Base-by-base conservation (phyloP, 2,113 vertebrate species). In the Leptodactylus fuscus region DNA sequence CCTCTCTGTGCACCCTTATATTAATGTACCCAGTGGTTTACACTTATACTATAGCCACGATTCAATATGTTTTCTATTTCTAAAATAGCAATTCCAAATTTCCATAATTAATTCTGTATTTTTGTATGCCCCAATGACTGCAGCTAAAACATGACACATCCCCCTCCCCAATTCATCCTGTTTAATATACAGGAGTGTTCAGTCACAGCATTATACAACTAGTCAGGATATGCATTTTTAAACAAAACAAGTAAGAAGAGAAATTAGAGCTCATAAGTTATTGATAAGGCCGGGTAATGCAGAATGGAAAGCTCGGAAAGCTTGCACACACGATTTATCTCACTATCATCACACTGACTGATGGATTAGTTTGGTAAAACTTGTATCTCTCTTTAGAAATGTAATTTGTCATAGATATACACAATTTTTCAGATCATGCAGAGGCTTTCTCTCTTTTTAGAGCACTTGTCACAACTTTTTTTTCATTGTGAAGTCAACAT, bases 201-300 rank as follows among this genome's bases (percentile, higher is more conserved):
- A 90, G 90, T 88, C 91, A 89, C 93, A 91, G 90, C 91, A 91
- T 94, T 93, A 91, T 88, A 76, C 81, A 87, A 89, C 91, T 88
- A 89, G 90, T 89, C 89, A 88, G 93, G 92, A 87, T 91, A 92
- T 93, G 87, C 90, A 92, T 94, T 95, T 95, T 93, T 92, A 94
- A 95, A 93, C 91, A 91, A 95, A 77, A 90, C 88, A 89, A 91
- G 94, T 87, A 88, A 91, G 94, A 93, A 94, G 3, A 44, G 93
- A 93, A 94, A 95, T 94, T 94, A 94, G 92, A 88, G 83, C 87
- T 90, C 88, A 93, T 95, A 83, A 93, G 87, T 94, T 92, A 94
- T 95, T 95, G 88, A 94, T 93, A 85, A 90, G 88, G 89, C 88
- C 91, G 92, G 89, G 92, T 93, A 93, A 91, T 79, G 76, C 53